Evolutionary conservation across 2,113 vertebrate genomes (phyloP), one percentile per base, ranked within the genome.

Genomic region (Eptatretus burgeri): DNA sequence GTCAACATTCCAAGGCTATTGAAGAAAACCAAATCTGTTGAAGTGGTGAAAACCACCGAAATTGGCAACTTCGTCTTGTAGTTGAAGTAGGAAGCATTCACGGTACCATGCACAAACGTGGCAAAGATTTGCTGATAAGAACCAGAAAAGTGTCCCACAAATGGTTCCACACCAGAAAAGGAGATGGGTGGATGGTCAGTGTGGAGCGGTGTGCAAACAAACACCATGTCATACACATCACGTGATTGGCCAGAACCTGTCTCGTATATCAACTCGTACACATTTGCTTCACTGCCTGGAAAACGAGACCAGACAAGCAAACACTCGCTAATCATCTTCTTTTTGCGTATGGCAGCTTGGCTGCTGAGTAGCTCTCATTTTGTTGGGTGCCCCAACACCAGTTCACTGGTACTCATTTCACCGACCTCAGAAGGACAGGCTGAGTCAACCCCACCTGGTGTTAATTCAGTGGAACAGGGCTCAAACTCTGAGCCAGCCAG

Each of bases 41-140:
- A 84, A 0, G 81, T 85, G 20, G 91, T 93, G 63, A 95, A 78
- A 65, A 98, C 73, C 65, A 75, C 82, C 66, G 85, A 75, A 1
- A 87, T 93, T 1, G 89, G 89, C 69, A 96, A 98, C 13, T 94
- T 79, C 65, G 85, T 87, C 0, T 79, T 77, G 71, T 86, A 94
- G 64, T 85, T 82, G 0, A 98, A 96, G 73, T 86, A 84, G 63
- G 85, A 82, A 49, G 85, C 85, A 75, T 98, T 98, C 69, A 98
- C 83, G 74, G 95, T 95, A 66, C 91, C 91, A 0, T 98, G 91
- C 66, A 98, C 78, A 64, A 98, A 72, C 1, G 87, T 89, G 19
- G 83, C 76, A 10, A 93, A 75, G 0, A 79, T 82, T 68, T 78
- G 76, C 68, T 88, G 85, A 73, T 85, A 93, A 64, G 73, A 69